These are phyloP conservation scores for Desmophyllum pertusum DNA, from an alignment of 92 coral and sea anemone species.

Conservation along the genomic window DNA sequence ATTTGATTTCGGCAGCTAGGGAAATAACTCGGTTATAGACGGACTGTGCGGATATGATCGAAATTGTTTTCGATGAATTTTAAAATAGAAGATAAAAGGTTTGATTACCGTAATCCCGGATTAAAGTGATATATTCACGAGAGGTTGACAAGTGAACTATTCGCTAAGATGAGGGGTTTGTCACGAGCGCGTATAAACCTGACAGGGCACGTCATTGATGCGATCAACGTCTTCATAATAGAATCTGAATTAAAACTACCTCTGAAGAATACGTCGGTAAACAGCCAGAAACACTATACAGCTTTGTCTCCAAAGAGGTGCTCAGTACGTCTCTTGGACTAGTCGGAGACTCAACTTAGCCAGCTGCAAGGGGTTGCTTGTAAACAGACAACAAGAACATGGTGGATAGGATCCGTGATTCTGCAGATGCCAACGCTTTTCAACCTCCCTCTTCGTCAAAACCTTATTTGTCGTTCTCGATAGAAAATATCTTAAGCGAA, in stretches of 20 bases:
- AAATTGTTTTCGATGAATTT: conserved; percentile 20
- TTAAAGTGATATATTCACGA: conserved; percentile 72
- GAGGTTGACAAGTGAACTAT: conserved; percentile 69
- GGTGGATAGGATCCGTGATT: conserved; percentile 18
- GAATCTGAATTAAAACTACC: conserved; percentile 76
- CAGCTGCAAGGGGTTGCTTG: conserved; percentile 22
- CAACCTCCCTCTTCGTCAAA: conserved; percentile 16
- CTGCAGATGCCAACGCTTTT: conserved; percentile 9
- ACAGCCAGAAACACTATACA: conserved; percentile 69
- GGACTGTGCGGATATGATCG: neutral
- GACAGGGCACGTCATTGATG: conserved; percentile 73
- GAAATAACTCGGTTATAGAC: neutral
- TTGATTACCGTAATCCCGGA: conserved; percentile 57
- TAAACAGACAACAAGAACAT: conserved; percentile 14
- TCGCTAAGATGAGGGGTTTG: conserved; percentile 76
- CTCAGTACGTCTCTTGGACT: neutral
- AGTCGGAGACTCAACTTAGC: conserved; percentile 1
- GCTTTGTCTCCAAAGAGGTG: conserved; percentile 45
- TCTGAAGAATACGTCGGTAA: conserved; percentile 70
- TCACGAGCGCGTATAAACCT: conserved; percentile 65
- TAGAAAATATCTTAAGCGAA: conserved; percentile 79
- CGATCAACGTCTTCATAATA: conserved; percentile 85
- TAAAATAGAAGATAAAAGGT: conserved; percentile 2
- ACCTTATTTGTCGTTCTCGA: conserved; percentile 79
- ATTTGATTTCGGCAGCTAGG: conserved; percentile 27